These are phyloP conservation scores for Elegia similella DNA, from an alignment of 2,888 invertebrate species.

Conservation along the genomic window DNA sequence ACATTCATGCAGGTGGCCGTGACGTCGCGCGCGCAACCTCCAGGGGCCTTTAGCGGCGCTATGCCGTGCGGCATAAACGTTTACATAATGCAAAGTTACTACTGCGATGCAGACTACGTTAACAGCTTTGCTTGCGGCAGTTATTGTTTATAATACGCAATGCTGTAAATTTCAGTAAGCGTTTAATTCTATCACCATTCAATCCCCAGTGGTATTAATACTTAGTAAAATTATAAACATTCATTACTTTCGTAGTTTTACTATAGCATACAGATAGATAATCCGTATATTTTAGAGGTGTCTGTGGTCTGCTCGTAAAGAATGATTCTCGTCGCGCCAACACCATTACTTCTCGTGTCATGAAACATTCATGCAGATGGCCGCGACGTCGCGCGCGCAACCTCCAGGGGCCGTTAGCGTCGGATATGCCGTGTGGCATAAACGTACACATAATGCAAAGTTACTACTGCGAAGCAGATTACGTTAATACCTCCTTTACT, in stretches of 20 bases:
- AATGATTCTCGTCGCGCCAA: slow-evolving; percentile 74
- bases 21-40: slow-evolving; percentile 58
- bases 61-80: slow-evolving; percentile 12
- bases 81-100: slow-evolving; percentile 13
- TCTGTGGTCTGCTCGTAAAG: slow-evolving; percentile 76
- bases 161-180: too few species aligned
- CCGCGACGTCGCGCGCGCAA: slow-evolving; percentile 51
- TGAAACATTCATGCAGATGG: slow-evolving; percentile 74
- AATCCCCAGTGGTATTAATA: too few species aligned
- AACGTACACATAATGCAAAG: slow-evolving; percentile 9
- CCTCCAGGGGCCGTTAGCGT: slow-evolving; percentile 54
- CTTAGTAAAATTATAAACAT: too few species aligned
- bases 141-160: too few species aligned
- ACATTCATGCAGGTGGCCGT: slow-evolving; percentile 69
- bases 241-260: too few species aligned
- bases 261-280: slow-evolving; percentile 41
- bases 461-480: slow-evolving; percentile 9
- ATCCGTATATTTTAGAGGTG: slow-evolving; percentile 67
- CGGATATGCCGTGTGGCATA: slow-evolving; percentile 35
- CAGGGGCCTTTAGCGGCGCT: slow-evolving; percentile 54
- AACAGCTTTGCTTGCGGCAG: too few species aligned
- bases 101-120: slow-evolving; percentile 1
- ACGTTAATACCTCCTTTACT: neutral
- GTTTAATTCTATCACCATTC: too few species aligned
- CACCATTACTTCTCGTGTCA: slow-evolving; percentile 73